Base-by-base conservation (phyloP, 2,888 invertebrate genomes). In the Venustoraphidia nigricollis region DNA sequence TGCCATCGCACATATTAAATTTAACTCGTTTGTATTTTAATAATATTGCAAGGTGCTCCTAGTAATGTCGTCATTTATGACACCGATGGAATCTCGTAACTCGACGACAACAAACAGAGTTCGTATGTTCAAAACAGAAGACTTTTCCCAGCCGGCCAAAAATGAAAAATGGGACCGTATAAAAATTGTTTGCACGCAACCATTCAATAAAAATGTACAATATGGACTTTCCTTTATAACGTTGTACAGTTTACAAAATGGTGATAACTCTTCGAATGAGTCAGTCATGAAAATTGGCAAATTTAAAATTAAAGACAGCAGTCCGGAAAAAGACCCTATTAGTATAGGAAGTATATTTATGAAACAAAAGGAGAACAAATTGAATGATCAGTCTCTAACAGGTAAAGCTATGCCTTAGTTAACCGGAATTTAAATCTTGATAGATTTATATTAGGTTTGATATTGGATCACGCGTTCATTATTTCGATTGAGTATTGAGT, bases 151-250 rank as follows among this genome's bases (percentile, higher is more conserved):
- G 47, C 66, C 67, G 1, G 66, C 69, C 11, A 63, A 72, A 14
- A 63, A 66, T 2, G 73, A 82, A 60, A 84, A 83, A 63, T 93
- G 90, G 90, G 87, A 90, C 66, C 69, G 84, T 47, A 64, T 92
- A 17, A 86, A 91, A 60, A 66, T 92, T 42, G 77, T 88, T 3
- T 92, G 91, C 66, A 77, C 82, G 4, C 94, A 94, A 66, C 91
- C 90, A 0, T 92, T 89, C 65, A 89, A 88, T 62, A 83, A 77
- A 60, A 79, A 80, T 55, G 73, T 79, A 48, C 75, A 83, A 65
- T 93, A 79, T 65, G 93, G 93, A 0, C 63, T 93, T 10, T 81
- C 85, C 0, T 92, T 92, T 65, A 69, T 92, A 44, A 83, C 79
- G 58, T 65, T 27, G 27, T 27, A 27, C 27, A 27, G 27, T 27